Base-by-base conservation (phyloP, 1,140 invertebrate species). In the Drosophila obscura region DNA sequence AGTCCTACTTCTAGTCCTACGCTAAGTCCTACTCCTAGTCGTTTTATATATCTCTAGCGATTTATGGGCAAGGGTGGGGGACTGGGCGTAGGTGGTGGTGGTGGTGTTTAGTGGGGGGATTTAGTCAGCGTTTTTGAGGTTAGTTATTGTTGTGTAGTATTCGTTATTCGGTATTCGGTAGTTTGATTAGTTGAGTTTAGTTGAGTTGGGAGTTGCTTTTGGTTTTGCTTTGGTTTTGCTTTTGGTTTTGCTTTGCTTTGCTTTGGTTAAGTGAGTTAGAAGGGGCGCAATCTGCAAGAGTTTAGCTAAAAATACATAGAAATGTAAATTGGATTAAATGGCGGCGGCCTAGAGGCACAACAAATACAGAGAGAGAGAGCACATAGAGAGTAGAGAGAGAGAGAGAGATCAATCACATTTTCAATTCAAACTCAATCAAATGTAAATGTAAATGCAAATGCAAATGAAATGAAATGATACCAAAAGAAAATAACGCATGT, bases 271-370 rank as follows among this genome's bases (percentile, higher is more conserved):
- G 35, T 39, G 35, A 67, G 56, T 80, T 82, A 82, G 78, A 83
- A 68, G 53, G 72, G 69, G 60, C 73, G 83, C 75, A 75, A 80
- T 73, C 84, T 88, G 83, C 76, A 79, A 88, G 68, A 83, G 76
- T 80, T 80, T 74, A 88, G 80, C 84, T 89, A 88, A 88, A 88
- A 88, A 83, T 88, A 88, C 85, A 89, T 80, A 88, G 66, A 88
- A 77, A 81, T 77, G 76, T 67, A 62, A 62, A 82, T 55, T 73
- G 57, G 75, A 79, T 77, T 80, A 84, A 59, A 77, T 84, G 76
- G 50, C 60, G 44, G 60, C 31, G 43, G 24, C 13, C 4, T 26
- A 49, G n/a, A 49, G n/a, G 45, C 28, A 68, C 55, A 41, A 58
- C 59, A 56, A 66, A 63, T 55, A 46, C n/a, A 69, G 50, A 59